These are phyloP conservation scores for Nycteola revayana DNA, from an alignment of 2,888 invertebrate species.

Conservation along the genomic window DNA sequence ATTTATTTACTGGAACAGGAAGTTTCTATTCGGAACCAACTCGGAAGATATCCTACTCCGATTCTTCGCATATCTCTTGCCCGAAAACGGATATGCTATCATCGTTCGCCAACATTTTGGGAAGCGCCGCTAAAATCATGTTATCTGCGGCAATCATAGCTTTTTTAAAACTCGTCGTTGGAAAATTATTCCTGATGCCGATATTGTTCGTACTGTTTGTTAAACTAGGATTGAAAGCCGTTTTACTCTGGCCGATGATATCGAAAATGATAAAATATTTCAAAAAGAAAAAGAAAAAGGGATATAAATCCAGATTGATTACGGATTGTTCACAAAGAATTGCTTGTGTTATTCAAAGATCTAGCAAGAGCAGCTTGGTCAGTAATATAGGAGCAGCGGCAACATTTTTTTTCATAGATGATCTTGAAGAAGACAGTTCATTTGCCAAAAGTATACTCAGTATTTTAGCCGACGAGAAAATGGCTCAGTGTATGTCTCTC, in stretches of 20 bases:
- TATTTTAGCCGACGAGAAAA: slow-evolving; percentile 67
- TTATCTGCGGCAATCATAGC: slow-evolving; percentile 66
- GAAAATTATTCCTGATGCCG: slow-evolving; percentile 68
- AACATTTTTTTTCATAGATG: slow-evolving; percentile 68
- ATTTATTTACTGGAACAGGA: slow-evolving; percentile 65
- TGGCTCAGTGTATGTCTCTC: slow-evolving; percentile 73
- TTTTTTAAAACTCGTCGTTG: slow-evolving; percentile 62
- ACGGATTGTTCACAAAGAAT: slow-evolving; percentile 68
- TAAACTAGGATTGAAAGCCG: slow-evolving; percentile 68
- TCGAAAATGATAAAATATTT: slow-evolving; percentile 70
- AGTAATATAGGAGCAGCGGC: slow-evolving; percentile 66
- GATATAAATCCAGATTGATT: slow-evolving; percentile 57
- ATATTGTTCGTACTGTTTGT: slow-evolving; percentile 57
- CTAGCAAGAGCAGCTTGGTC: slow-evolving; percentile 53
- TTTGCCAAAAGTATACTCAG: slow-evolving; percentile 65
- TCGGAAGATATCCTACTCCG: slow-evolving; percentile 58
- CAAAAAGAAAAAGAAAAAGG: slow-evolving; percentile 69
- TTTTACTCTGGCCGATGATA: slow-evolving; percentile 73
- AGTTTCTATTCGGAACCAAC: slow-evolving; percentile 60
- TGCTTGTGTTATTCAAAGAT: slow-evolving; percentile 63
- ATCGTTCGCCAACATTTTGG: slow-evolving; percentile 65
- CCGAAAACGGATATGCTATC: slow-evolving; percentile 63
- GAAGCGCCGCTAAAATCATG: slow-evolving; percentile 74
- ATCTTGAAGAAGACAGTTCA: slow-evolving; percentile 62
- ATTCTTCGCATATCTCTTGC: slow-evolving; percentile 56